phyloP scores from a whole-genome alignment of 2,888 invertebrate species.

The Sphaerophoria rueppellii region DNA sequence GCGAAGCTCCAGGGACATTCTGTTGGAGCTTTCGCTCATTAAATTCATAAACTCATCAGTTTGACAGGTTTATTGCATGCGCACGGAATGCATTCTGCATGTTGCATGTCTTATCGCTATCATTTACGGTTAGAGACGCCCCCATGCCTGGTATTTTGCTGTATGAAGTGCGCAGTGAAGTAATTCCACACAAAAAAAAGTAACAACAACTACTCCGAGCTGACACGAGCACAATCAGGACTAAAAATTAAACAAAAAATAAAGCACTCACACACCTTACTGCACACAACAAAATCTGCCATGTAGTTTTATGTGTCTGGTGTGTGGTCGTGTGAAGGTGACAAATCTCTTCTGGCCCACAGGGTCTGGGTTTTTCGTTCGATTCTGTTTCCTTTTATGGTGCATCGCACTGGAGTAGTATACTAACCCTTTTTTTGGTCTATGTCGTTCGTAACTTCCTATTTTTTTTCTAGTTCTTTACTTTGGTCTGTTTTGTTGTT shows the following conservation, averaged over 20 bases:
- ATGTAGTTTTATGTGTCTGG: constrained; percentile 39
- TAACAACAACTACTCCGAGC: no score
- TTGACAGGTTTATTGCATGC: constrained; percentile 74
- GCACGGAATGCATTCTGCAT: constrained; percentile 61
- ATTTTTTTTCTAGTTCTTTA: constrained; percentile 29
- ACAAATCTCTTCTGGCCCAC: constrained; percentile 66
- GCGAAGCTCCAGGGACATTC: constrained; percentile 68
- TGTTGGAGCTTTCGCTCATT: constrained; percentile 68
- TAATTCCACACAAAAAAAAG: constrained; percentile 33
- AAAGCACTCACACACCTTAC: constrained; percentile 30
- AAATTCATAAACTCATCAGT: constrained; percentile 72
- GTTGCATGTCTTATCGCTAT: constrained; percentile 50
- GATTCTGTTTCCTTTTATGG: constrained; percentile 70
- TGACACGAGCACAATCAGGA: constrained; percentile 46
- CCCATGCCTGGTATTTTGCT: constrained; percentile 47
- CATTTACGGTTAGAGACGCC: constrained; percentile 56
- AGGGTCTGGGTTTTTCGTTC: constrained; percentile 59
- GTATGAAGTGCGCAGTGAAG: constrained; percentile 65
- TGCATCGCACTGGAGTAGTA: constrained; percentile 70
- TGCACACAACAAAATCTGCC: neutral
- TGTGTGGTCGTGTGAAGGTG: constrained; percentile 65
- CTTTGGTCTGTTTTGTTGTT: constrained; percentile 19
- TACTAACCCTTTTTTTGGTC: constrained; percentile 70
- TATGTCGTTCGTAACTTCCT: constrained; percentile 44
- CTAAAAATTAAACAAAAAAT: neutral